Evolutionary conservation across 2,113 vertebrate genomes (phyloP).

Genomic region (Entelurus aequoreus): DNA sequence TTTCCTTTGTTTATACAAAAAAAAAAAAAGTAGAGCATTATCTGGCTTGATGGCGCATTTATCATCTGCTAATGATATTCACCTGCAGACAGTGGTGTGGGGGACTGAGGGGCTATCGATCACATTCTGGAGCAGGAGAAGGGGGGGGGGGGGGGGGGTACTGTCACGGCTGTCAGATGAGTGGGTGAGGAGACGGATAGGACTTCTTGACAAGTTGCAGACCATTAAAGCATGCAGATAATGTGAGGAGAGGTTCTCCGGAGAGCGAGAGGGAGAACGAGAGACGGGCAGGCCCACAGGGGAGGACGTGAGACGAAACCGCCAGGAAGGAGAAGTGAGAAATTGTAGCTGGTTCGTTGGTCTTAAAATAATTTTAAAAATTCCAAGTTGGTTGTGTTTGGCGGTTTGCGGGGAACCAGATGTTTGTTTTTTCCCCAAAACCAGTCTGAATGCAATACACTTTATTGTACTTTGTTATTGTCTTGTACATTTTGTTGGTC

Average conservation of each 20-base stretch:
- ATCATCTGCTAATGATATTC: constrained; percentile 59
- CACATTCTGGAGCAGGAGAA: constrained; percentile 43
- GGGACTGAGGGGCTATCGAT: constrained; percentile 59
- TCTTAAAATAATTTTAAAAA: constrained; percentile 4
- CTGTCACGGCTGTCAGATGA: constrained; percentile 46
- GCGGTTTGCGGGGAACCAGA: constrained; percentile 14
- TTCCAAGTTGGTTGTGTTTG: constrained; percentile 17
- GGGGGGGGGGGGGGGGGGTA: constrained; percentile 17
- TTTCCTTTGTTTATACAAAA: constrained; percentile 17
- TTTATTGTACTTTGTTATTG: background rate
- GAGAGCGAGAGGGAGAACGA: constrained; percentile 21
- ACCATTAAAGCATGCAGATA: constrained; percentile 67
- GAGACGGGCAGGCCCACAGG: constrained; percentile 14
- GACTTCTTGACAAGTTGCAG: constrained; percentile 60
- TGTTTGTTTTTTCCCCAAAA: constrained; percentile 21
- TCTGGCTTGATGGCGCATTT: constrained; percentile 32
- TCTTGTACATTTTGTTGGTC: background rate
- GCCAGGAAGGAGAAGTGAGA: constrained; percentile 18
- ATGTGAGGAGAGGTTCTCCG: constrained; percentile 45
- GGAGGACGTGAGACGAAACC: constrained; percentile 16
- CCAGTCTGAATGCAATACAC: constrained; percentile 1
- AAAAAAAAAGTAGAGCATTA: constrained; percentile 11
- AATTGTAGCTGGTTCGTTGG: constrained; percentile 42
- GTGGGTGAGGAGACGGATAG: constrained; percentile 59
- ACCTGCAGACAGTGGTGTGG: constrained; percentile 51